Percentiles rank a stretch among this genome's conserved stretches.
phyloP scores from a whole-genome alignment of 2,113 vertebrate genomes.

The Sakesphorus luctuosus region DNA sequence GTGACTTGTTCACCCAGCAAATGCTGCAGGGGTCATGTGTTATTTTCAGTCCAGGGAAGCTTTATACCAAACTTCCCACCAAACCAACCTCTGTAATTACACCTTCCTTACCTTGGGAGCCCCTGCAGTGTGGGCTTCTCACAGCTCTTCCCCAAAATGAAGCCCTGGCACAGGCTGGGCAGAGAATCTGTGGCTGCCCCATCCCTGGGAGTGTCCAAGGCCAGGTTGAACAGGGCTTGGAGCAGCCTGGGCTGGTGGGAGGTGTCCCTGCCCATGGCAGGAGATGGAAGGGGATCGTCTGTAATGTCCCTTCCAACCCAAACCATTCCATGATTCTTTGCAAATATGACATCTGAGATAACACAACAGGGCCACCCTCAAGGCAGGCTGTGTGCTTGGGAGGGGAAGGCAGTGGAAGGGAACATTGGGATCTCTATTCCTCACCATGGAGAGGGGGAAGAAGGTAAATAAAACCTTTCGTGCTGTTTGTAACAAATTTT shows the following conservation, averaged over 20 bases:
- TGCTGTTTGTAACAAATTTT: neutral
- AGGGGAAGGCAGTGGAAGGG: neutral
- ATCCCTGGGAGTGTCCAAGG: neutral
- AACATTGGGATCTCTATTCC: rapidly evolving
- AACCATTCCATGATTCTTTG: neutral
- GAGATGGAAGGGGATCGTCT: neutral
- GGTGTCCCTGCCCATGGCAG: neutral
- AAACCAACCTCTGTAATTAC: neutral
- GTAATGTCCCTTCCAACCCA: neutral
- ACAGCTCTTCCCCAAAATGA: neutral
- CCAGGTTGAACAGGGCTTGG: neutral
- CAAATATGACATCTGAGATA: neutral
- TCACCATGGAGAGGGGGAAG: neutral
- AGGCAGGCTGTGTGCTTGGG: neutral
- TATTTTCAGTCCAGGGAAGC: neutral
- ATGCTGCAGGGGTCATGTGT: neutral
- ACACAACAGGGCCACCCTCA: neutral
- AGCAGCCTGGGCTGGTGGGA: neutral
- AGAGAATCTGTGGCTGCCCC: neutral
- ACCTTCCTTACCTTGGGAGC: neutral
- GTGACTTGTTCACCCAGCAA: neutral
- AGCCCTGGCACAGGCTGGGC: neutral
- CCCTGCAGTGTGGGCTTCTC: neutral
- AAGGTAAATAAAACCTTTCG: neutral
- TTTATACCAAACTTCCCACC: neutral